phyloP scores from a whole-genome alignment of 2,888 invertebrate genomes.

The Phyllotreta cruciferae region DNA sequence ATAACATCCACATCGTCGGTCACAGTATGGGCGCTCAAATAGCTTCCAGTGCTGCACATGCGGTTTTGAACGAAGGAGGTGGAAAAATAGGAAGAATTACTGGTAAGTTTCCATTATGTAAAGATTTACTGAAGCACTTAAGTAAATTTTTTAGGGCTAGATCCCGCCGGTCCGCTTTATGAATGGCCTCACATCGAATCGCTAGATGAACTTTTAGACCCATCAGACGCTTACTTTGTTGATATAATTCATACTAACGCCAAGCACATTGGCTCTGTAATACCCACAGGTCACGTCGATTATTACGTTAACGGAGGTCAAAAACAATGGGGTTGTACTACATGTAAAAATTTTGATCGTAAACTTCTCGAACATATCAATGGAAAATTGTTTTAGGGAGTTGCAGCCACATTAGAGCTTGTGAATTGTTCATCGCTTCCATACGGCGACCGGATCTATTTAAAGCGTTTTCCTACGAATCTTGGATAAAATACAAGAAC shows the following conservation, averaged over 20 bases:
- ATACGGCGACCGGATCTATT: constrained; percentile 52
- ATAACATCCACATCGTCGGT: constrained; percentile 61
- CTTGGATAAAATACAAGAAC: constrained; percentile 48
- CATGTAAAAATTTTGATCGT: constrained; percentile 46
- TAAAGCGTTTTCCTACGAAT: constrained; percentile 50
- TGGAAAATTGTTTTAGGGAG: constrained; percentile 44
- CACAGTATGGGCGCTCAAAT: constrained; percentile 66
- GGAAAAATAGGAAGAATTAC: constrained; percentile 58
- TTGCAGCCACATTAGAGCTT: constrained; percentile 54
- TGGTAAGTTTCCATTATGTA: constrained; percentile 46
- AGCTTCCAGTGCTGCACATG: constrained; percentile 59
- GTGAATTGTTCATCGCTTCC: constrained; percentile 55
- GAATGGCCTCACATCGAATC: constrained; percentile 52
- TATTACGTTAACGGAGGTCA: constrained; percentile 69
- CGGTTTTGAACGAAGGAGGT: constrained; percentile 49
- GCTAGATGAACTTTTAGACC: constrained; percentile 59
- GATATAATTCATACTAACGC: constrained; percentile 67
- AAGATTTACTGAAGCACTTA: background rate
- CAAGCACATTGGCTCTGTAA: constrained; percentile 58
- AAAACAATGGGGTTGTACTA: constrained; percentile 64
- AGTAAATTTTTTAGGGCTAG: constrained; percentile 59
- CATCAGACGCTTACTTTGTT: constrained; percentile 62
- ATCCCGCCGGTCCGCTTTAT: constrained; percentile 65
- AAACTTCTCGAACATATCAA: constrained; percentile 5
- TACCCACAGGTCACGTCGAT: constrained; percentile 63